These are phyloP conservation scores for Drosophila setifemur DNA, from an alignment of 1,140 invertebrate genomes.

Conservation along the genomic window DNA sequence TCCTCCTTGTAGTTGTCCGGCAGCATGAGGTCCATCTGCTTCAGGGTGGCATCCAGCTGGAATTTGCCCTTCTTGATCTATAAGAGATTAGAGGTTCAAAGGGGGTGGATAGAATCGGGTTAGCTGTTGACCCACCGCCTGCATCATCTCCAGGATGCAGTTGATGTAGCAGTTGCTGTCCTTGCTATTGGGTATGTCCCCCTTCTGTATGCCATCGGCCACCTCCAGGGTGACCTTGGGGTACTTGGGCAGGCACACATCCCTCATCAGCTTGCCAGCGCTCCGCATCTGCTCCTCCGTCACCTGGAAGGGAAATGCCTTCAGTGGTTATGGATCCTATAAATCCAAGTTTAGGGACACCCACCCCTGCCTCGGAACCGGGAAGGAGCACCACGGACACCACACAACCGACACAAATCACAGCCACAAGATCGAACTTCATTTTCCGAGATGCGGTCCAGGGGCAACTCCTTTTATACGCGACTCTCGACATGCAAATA, in stretches of 20 bases:
- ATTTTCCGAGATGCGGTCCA: neutral
- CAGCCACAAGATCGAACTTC: conserved; percentile 7
- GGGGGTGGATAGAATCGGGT: too few species aligned
- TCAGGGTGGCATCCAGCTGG: conserved; percentile 61
- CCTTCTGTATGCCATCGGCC: conserved; percentile 58
- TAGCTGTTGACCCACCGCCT: conserved; percentile 53
- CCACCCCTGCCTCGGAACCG: conserved; percentile 8
- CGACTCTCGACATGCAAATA: conserved; percentile 12
- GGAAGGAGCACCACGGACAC: neutral
- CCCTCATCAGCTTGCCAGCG: conserved; percentile 68
- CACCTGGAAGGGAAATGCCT: conserved; percentile 79
- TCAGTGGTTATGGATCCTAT: neutral
- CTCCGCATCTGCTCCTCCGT: conserved; percentile 82
- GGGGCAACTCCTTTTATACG: conserved; percentile 9
- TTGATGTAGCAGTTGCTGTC: conserved; percentile 77
- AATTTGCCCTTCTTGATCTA: conserved; percentile 81
- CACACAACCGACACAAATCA: neutral
- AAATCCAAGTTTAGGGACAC: neutral
- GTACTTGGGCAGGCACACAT: conserved; percentile 71
- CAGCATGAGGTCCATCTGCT: conserved; percentile 72
- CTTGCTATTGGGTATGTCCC: conserved; percentile 67
- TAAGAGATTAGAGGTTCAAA: neutral
- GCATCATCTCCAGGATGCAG: conserved; percentile 79
- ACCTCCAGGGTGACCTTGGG: conserved; percentile 58
- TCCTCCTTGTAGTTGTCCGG: conserved; percentile 66